Percentiles rank a stretch among this genome's conserved stretches.
These are phyloP conservation scores for Eudasyphora cyanicolor DNA, from an alignment of 2,888 invertebrate genomes.

Conservation along the genomic window DNA sequence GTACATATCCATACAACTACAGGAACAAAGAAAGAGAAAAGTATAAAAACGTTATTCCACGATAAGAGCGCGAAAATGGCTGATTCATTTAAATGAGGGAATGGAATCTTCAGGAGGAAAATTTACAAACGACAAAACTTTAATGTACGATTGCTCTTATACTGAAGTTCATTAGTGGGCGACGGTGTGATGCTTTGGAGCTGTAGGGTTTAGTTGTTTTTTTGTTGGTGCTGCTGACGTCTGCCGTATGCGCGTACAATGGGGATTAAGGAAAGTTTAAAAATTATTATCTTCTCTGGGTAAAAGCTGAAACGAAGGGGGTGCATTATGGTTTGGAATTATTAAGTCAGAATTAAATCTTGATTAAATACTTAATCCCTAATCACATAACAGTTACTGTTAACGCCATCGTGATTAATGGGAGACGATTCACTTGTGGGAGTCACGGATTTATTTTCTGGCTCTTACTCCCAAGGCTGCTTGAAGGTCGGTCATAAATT, in stretches of 20 bases:
- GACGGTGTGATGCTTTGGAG: background rate
- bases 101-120: background rate
- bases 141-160: background rate
- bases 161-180: background rate
- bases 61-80: background rate
- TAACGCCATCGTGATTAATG: background rate
- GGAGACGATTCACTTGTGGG: background rate
- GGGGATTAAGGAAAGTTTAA: background rate
- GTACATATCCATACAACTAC: too few species aligned
- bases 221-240: background rate
- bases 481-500: too few species aligned
- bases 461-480: too few species aligned
- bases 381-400: background rate
- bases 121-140: background rate
- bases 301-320: background rate
- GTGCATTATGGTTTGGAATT: background rate
- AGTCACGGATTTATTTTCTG: background rate
- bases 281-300: background rate
- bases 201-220: background rate
- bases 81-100: background rate
- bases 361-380: constrained; percentile 2
- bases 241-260: background rate
- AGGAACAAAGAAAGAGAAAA: background rate
- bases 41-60: background rate
- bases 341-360: background rate